Evolutionary conservation across 2,888 invertebrate genomes (phyloP).

Genomic region (Mesoligia furuncula): DNA sequence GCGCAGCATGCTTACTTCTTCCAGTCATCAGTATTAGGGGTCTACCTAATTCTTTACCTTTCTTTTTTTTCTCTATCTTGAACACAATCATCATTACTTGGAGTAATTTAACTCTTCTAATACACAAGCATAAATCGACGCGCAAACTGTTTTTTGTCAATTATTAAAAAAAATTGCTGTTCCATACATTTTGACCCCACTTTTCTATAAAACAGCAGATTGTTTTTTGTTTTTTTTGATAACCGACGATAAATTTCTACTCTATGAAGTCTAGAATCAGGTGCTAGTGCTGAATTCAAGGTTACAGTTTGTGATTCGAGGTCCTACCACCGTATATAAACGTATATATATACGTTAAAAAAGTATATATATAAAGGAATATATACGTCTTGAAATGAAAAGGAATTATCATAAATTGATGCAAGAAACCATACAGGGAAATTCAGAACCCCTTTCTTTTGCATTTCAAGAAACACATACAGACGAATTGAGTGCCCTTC

Average conservation of each 20-base stretch:
- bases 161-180: too few species aligned
- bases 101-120: neutral
- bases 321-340: too few species aligned
- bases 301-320: neutral
- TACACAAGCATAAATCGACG: too few species aligned
- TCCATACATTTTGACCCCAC: too few species aligned
- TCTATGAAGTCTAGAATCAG: neutral
- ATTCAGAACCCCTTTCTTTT: too few species aligned
- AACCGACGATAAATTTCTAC: too few species aligned
- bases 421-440: neutral
- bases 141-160: too few species aligned
- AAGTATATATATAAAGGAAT: too few species aligned
- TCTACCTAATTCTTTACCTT: neutral
- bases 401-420: neutral
- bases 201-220: too few species aligned
- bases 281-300: neutral
- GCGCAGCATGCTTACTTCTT: neutral
- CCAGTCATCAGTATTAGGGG: neutral
- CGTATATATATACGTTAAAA: too few species aligned
- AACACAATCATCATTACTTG: neutral
- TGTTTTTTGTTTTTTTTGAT: too few species aligned
- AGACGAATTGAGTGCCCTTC: neutral
- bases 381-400: neutral
- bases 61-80: neutral
- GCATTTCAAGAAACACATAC: neutral